Evolutionary conservation across 2,888 invertebrate species (phyloP).

Genomic region (Himalopsyche japonica): DNA sequence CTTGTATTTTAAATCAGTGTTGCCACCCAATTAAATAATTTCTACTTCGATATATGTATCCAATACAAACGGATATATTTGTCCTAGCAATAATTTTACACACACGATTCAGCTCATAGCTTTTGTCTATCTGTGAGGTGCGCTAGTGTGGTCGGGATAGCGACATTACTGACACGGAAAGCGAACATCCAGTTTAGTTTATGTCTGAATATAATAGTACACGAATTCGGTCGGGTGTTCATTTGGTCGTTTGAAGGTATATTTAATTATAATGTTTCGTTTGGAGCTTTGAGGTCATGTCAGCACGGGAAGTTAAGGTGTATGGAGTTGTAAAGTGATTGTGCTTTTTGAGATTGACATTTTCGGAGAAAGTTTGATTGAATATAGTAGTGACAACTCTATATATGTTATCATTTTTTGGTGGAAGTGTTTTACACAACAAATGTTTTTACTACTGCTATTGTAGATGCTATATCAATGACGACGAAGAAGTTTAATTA

Average conservation of each 20-base stretch:
- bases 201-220: neutral
- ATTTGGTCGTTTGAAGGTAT: neutral
- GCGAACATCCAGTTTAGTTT: neutral
- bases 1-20: neutral
- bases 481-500: too few relatives aligned
- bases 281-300: neutral
- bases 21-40: neutral
- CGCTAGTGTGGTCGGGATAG: neutral
- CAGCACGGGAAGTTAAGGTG: neutral
- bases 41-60: neutral
- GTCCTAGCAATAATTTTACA: neutral
- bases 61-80: neutral
- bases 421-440: too few relatives aligned
- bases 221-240: neutral
- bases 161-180: neutral
- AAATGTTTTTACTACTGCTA: too few relatives aligned
- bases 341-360: neutral
- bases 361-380: neutral
- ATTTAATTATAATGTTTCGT: neutral
- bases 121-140: neutral
- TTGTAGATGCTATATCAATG: too few relatives aligned
- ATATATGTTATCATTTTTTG: too few relatives aligned
- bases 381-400: too few relatives aligned
- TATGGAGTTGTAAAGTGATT: neutral
- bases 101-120: neutral